Base-by-base conservation (phyloP, 2,888 invertebrate genomes). In the Campopleginae sp. region DNA sequence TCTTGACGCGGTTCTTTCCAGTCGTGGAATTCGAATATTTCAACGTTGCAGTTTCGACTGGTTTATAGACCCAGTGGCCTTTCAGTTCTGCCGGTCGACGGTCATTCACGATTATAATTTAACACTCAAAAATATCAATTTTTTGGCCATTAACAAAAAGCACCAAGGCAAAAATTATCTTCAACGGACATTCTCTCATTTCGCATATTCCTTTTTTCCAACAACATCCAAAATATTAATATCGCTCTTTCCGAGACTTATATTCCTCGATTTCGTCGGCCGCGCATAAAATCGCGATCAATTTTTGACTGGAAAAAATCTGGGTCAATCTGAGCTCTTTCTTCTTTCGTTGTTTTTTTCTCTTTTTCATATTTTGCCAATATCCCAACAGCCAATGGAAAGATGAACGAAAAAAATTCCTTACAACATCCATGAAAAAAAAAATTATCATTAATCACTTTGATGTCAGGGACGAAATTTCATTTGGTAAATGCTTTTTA, bases 201-300 rank as follows among this genome's bases (percentile, higher is more conserved):
- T 61, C 61, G 78, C 72, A 78, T 74, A 78, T 72, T 61, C 33
- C 51, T 27, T 27, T 54, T 58, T 23, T 48, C 42, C 44, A 31
- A 12, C 48, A 14, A n/a, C 6, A 54, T 19, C 23, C 31, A 70
- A 48, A 48, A 31, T 48, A 44, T n/a, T 48, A 46, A 70, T 48
- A 46, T 27, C 48, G 19, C 48, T 72, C 80, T 70, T 77, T 61
- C 48, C 66, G 81, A 76, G 48, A 38, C 72, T n/a, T n/a, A 74
- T 72, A 48, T 75, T 70, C 74, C 19, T 27, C 76, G 75, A 77
- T 81, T 61, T 68, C 31, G 27, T 31, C 17, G 3, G 4, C 4
- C 31, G 31, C 48, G 44, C 31, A 58, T 58, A 58, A 58, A 74
- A 42, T 61, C 31, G 10, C 48, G 46, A 68, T 68, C 68, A 68